Conservation (phyloP, 1,140 invertebrate genomes). For the Galendromus occidentalis region DNA sequence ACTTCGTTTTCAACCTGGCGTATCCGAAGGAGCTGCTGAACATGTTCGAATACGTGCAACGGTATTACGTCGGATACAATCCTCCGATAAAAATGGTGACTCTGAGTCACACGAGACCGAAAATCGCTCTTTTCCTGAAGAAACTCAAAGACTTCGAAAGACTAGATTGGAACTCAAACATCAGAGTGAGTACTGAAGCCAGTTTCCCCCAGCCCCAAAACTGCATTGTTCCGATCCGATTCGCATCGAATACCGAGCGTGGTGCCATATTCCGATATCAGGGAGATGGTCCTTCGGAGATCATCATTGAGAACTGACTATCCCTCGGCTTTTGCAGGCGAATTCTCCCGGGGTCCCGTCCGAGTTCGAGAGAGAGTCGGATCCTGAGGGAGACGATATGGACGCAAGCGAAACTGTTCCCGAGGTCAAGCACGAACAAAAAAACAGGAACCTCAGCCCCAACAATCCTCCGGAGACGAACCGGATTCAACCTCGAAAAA, state of each 20-base stretch:
- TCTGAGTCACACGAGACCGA: background rate
- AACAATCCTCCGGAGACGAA: no score
- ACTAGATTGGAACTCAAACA: background rate
- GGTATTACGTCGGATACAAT: slow-evolving; percentile 6
- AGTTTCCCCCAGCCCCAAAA: background rate
- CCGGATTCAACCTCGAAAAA: no score
- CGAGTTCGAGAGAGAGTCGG: background rate
- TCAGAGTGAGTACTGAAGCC: background rate
- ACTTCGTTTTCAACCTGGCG: slow-evolving; percentile 3
- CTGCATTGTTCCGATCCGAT: background rate
- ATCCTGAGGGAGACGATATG: background rate
- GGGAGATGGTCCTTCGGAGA: background rate
- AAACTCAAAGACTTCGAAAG: slow-evolving; percentile 5
- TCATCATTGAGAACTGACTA: no score
- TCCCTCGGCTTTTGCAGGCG: background rate
- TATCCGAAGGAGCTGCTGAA: background rate
- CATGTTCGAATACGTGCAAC: background rate
- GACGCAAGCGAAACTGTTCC: background rate
- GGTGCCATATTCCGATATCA: background rate
- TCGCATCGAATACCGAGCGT: no score
- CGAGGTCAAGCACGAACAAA: no score
- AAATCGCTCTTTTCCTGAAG: background rate
- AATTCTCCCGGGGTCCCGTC: background rate
- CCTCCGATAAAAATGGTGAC: background rate
- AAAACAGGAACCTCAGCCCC: no score